These are phyloP conservation scores for Allygus modestus DNA, from an alignment of 2,888 invertebrate genomes.

Conservation along the genomic window DNA sequence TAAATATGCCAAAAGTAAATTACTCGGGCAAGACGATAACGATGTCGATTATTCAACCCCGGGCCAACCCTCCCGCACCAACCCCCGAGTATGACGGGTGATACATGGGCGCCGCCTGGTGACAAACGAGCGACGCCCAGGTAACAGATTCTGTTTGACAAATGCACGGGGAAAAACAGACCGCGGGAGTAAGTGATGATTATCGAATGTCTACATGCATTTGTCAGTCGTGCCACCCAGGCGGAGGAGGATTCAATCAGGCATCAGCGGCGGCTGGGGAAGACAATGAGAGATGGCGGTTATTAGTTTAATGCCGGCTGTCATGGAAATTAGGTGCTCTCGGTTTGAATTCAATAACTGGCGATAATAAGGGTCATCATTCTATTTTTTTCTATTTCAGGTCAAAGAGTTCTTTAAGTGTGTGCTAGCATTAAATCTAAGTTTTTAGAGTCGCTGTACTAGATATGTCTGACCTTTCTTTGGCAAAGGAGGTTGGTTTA, in stretches of 20 bases:
- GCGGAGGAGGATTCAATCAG: slow-evolving; percentile 31
- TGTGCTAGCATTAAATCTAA: not conserved
- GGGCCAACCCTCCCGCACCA: not conserved
- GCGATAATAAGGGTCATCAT: slow-evolving; percentile 5
- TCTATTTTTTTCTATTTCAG: slow-evolving; percentile 20
- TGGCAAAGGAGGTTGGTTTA: no score
- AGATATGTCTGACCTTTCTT: no score
- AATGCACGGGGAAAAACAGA: slow-evolving; percentile 4
- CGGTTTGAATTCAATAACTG: slow-evolving; percentile 40
- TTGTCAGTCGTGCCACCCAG: slow-evolving; percentile 5
- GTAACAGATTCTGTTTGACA: slow-evolving; percentile 16
- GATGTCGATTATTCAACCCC: slow-evolving; percentile 40
- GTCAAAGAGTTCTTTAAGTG: not conserved
- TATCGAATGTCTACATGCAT: slow-evolving; percentile 41
- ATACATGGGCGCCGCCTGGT: not conserved
- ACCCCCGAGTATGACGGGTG: not conserved
- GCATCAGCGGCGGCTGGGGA: slow-evolving; percentile 12
- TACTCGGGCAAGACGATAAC: slow-evolving; percentile 30
- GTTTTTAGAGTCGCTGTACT: no score
- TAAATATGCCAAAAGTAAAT: slow-evolving; percentile 45
- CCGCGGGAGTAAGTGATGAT: slow-evolving; percentile 34
- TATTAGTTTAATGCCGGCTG: slow-evolving; percentile 31
- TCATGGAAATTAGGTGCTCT: slow-evolving; percentile 29
- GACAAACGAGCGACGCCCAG: slow-evolving; percentile 39
- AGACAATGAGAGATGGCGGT: slow-evolving; percentile 31